Conservation (phyloP, 2,797 vertebrate genomes). For the Myotis planiceps region DNA sequence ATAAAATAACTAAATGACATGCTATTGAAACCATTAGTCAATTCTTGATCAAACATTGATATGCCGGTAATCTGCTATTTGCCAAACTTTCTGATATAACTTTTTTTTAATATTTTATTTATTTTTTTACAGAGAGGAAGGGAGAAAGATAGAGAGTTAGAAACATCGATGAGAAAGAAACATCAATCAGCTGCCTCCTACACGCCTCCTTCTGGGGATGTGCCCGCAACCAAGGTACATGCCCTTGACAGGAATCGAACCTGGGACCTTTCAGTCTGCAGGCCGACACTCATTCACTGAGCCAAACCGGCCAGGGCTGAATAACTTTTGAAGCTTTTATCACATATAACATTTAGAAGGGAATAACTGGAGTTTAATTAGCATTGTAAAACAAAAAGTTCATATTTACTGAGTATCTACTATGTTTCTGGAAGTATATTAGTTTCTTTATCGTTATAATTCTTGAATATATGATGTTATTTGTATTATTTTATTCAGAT, state of each 20-base stretch:
- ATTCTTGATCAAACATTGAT: constrained; percentile 12
- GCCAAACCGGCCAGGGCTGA: not conserved
- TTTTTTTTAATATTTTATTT: not conserved
- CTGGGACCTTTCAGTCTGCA: no score
- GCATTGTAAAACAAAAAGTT: not conserved
- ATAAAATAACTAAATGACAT: not conserved
- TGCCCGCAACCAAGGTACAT: no score
- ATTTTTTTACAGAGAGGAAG: no score
- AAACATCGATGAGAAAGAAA: no score
- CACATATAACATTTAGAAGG: not conserved
- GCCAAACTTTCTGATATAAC: not conserved
- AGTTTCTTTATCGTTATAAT: not conserved
- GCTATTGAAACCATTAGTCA: not conserved
- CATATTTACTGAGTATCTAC: not conserved
- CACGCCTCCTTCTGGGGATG: no score
- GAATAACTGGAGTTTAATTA: not conserved
- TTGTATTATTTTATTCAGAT: not conserved
- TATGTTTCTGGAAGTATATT: not conserved
- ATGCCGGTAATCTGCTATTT: not conserved
- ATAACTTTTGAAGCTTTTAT: not conserved
- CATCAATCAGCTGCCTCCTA: no score
- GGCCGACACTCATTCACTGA: no score
- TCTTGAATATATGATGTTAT: not conserved
- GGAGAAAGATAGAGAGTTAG: no score
- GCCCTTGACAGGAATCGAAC: no score